Evolutionary conservation across 2,888 invertebrate species (phyloP), one percentile per base, ranked within the genome.

Genomic region (Fissipunctia ypsillon): DNA sequence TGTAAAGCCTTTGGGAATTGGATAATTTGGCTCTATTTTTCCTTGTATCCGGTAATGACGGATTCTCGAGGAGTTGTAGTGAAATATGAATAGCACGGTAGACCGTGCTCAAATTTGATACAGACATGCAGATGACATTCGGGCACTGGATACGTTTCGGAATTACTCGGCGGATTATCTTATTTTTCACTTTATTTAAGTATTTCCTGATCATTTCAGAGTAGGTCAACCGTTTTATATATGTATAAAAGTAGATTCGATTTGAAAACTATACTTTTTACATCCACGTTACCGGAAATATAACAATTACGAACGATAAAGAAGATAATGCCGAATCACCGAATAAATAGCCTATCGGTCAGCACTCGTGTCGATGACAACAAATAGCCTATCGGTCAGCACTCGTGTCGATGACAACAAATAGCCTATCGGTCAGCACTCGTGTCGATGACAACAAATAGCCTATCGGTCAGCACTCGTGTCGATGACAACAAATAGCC

Each of bases 61-160:
- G 38, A 50, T 38, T 14, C 35, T 43, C 28, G 10, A 38, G 45
- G 73, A 72, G 22, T 9, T 35, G 35, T 38, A 41, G 31, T 63
- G 56, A 67, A 63, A 72, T 78, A 67, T 63, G 25, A 78, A 56
- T 14, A 31, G 38, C 64, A n/a, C 64, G 25, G 56, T 61, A 52
- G 45, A 72, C 63, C 61, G 28, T 56, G 25, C 56, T 12, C 38
- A 25, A 56, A 61, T 72, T 7, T 38, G 56, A 78, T 78, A 63
- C 63, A 38, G 38, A 72, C 50, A 38, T 66, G 65, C 50, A 31
- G 38, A 66, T 56, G 45, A 52, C 45, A 69, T 50, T n/a, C 28
- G 25, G 50, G 43, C 43, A 19, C 14, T 43, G 16, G 10, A 52
- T 69, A 43, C 7, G 50, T 22, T 75, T n/a, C 22, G 19, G 54